A percentile compares a stretch with the other conserved stretches of the same genome.
phyloP scores from a whole-genome alignment of 2,113 vertebrate species.

The Crotalus horridus region DNA sequence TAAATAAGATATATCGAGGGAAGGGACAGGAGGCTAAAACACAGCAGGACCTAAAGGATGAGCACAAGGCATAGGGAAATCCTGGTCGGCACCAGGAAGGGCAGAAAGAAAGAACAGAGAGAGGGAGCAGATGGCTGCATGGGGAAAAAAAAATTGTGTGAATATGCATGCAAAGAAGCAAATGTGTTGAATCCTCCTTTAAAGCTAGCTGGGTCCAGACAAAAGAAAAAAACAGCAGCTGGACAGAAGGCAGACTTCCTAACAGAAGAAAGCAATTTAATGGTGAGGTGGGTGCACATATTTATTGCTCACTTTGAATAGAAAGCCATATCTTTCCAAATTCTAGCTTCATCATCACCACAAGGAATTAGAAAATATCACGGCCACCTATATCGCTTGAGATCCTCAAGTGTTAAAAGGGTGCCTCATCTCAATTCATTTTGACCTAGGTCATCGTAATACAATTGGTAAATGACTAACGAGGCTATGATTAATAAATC shows the following conservation, averaged over 20 bases:
- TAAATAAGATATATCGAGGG: background rate
- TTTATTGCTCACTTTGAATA: background rate
- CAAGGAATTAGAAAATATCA: background rate
- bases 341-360: background rate
- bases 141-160: background rate
- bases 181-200: background rate
- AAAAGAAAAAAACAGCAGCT: background rate
- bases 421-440: background rate
- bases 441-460: background rate
- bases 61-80: background rate
- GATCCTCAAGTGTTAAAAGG: background rate
- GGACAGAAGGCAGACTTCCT: background rate
- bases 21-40: background rate
- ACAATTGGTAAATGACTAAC: no score
- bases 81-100: background rate
- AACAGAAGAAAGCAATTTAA: background rate
- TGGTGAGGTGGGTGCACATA: background rate
- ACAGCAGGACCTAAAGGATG: conserved; percentile 5
- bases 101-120: background rate
- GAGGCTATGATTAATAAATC: no score
- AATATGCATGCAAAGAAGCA: background rate
- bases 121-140: conserved; percentile 1
- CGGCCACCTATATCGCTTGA: background rate
- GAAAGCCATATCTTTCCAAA: background rate
- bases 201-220: background rate